Base-by-base conservation (phyloP, 2,888 invertebrate species). In the Nomada goodeniana region DNA sequence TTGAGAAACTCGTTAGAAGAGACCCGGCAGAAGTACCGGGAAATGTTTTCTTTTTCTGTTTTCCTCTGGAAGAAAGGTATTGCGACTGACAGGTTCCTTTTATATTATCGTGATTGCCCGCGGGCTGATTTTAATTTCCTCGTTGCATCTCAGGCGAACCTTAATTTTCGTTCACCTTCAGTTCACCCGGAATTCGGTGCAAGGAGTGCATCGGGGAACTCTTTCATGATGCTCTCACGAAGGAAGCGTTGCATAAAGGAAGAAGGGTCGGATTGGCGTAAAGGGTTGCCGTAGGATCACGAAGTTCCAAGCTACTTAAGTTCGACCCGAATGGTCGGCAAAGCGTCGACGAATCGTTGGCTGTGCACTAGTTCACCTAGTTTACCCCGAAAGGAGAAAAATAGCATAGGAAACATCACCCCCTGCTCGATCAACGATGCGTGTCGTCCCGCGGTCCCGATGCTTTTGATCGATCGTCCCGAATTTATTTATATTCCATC, bases 401-500 rank as follows among this genome's bases (percentile, higher is more conserved):
- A 68, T n/a, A 2, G 26, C 47, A 29, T 44, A 69, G 81, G 74
- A 72, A 78, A 52, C 55, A 50, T 61, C 80, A 36, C 44, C 55
- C 65, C 65, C 52, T 26, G 23, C 72, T 84, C 57, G 84, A 76
- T 73, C 86, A 77, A 63, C 85, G 88, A 88, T 84, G 87, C 87
- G 86, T 88, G 88, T 84, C 88, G 86, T 76, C 78, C 67, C 80
- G 79, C 57, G 77, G 77, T 67, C 76, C 82, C 83, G 86, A 88
- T 86, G 83, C 86, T 86, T 82, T 89, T 91, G 90, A 91, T 91
- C 87, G 91, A 90, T 90, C 89, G 90, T 84, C 75, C 77, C 86
- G 83, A 87, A 91, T 89, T 89, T 89, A 90, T 90, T 89, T 91
- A 89, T 90, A 89, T 90, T 89, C 87, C 83, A 88, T 88, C 86